phyloP scores from a whole-genome alignment of 2,113 vertebrate genomes.

The Herpetotheres cachinnans region DNA sequence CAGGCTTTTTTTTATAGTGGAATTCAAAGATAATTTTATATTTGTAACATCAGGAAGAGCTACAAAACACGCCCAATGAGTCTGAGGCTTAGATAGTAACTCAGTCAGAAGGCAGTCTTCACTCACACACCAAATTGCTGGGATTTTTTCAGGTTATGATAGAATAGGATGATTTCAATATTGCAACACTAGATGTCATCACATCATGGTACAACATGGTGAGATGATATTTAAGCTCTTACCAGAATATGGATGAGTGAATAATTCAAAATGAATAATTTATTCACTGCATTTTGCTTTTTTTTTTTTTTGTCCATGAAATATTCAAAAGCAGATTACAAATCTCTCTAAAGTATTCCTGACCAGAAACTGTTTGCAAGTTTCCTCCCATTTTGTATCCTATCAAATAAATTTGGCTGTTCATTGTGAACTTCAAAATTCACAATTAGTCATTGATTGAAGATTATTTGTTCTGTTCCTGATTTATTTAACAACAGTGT shows the following conservation, averaged over 20 bases:
- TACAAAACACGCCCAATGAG: background rate
- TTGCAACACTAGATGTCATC: conserved; percentile 68
- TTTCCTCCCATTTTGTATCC: background rate
- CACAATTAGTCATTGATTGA: background rate
- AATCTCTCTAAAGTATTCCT: background rate
- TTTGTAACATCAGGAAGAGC: background rate
- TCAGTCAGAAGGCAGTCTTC: background rate
- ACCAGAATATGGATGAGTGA: background rate
- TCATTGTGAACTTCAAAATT: background rate
- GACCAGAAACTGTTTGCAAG: background rate
- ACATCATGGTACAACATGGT: conserved; percentile 46
- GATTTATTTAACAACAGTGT: background rate
- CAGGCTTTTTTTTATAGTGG: rapidly evolving
- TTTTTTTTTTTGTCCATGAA: background rate
- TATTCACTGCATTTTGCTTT: background rate
- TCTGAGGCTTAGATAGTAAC: background rate
- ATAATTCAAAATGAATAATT: conserved; percentile 8
- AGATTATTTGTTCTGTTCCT: background rate
- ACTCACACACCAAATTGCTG: background rate
- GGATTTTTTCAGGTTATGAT: background rate
- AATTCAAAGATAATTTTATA: background rate
- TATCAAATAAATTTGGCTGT: background rate
- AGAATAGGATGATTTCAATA: conserved; percentile 29
- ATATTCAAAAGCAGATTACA: background rate
- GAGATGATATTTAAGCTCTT: conserved; percentile 10